Conservation (phyloP, 2,113 vertebrate species). For the Campylomormyrus numenius region DNA sequence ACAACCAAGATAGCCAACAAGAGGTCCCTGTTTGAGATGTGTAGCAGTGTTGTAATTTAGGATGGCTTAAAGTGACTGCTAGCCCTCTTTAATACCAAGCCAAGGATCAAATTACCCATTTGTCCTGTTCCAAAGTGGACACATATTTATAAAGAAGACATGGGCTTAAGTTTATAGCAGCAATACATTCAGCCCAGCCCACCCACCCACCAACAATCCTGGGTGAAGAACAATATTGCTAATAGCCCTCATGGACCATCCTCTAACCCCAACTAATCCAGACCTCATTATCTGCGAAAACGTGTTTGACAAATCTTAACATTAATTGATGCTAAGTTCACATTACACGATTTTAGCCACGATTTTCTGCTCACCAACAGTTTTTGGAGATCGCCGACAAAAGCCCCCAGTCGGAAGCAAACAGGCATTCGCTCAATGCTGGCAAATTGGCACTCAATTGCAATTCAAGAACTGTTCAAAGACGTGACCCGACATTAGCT, state of each 20-base stretch:
- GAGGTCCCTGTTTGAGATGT: conserved; percentile 43
- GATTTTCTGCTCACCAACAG: background rate
- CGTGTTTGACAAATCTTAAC: background rate
- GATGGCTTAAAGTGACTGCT: conserved; percentile 57
- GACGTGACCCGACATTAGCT: background rate
- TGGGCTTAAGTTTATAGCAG: conserved; percentile 37
- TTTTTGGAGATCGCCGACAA: background rate
- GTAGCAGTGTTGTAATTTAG: conserved; percentile 48
- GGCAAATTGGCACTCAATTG: background rate
- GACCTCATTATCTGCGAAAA: background rate
- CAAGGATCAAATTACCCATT: conserved; percentile 29
- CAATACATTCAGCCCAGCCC: background rate
- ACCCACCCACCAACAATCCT: background rate
- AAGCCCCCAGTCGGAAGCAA: background rate
- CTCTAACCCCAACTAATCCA: background rate
- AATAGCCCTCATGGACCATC: background rate
- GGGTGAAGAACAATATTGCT: background rate
- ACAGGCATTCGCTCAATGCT: too few relatives aligned
- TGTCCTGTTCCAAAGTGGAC: conserved; percentile 40
- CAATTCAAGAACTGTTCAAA: background rate
- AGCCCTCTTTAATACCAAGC: conserved; percentile 59
- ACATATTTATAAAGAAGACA: conserved; percentile 63
- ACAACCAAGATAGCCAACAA: conserved; percentile 48
- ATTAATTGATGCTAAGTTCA: background rate
- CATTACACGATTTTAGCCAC: background rate